phyloP scores from a whole-genome alignment of 2,797 vertebrate genomes.

The Xiphorhynchus erythropygius region DNA sequence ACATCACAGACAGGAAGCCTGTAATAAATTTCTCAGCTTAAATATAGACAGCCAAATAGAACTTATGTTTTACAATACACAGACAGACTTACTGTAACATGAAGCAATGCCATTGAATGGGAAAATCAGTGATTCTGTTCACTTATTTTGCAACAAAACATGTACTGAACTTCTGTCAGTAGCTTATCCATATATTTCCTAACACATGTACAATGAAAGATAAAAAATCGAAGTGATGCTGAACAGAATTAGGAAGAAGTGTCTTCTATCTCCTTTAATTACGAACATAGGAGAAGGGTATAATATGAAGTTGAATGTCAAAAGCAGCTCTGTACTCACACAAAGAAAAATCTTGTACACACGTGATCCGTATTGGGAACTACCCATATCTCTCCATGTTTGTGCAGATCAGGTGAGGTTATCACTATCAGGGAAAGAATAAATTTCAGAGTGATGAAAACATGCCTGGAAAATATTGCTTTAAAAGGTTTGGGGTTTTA shows the following conservation, averaged over 20 bases:
- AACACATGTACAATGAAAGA: background rate
- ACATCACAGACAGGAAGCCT: background rate
- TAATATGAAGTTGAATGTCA: background rate
- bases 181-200: background rate
- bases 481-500: background rate
- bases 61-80: background rate
- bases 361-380: conserved; percentile 91
- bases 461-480: background rate
- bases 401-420: conserved; percentile 91
- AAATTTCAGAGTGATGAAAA: background rate
- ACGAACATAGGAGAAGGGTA: background rate
- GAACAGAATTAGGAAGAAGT: background rate
- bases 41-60: background rate
- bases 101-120: background rate
- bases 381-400: conserved; percentile 92
- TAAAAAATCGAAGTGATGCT: background rate
- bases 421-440: conserved; percentile 78
- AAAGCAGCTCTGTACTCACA: conserved; percentile 80
- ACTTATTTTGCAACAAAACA: background rate
- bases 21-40: background rate
- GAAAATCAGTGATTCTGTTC: background rate
- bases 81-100: background rate
- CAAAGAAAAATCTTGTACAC: conserved; percentile 93
- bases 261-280: background rate
- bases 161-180: background rate